Conservation (phyloP, 2,113 vertebrate species). For the Carettochelys insculpta region DNA sequence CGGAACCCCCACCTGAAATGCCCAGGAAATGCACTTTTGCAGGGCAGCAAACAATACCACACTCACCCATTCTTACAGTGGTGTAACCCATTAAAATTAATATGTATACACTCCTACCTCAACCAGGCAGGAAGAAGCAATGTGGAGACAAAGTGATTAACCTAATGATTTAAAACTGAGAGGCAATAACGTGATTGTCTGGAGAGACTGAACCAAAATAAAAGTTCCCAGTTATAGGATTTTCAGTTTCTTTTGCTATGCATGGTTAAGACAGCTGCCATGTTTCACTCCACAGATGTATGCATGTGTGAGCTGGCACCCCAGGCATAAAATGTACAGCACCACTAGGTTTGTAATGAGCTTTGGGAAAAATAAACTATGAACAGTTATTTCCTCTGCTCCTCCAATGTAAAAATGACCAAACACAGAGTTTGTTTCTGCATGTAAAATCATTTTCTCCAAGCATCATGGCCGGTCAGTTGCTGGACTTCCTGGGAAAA, state of each 20-base stretch:
- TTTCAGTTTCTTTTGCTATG: neutral
- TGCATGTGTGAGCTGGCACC: neutral
- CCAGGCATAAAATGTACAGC: neutral
- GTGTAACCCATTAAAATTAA: neutral
- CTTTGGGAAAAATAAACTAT: neutral
- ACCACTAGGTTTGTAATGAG: neutral
- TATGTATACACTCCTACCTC: neutral
- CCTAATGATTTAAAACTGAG: too few relatives aligned
- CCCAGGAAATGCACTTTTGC: neutral
- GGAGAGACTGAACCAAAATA: slow-evolving; percentile 1
- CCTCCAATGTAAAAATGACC: neutral
- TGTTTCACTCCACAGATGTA: neutral
- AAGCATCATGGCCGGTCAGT: neutral
- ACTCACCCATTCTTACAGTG: neutral
- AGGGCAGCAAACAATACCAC: neutral
- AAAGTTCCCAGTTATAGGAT: neutral
- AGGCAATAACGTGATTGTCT: slow-evolving; percentile 3
- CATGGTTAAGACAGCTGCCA: neutral
- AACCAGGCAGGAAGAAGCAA: neutral
- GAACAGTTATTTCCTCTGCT: neutral
- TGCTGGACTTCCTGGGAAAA: neutral
- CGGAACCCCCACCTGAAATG: neutral
- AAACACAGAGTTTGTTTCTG: neutral
- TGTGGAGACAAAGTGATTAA: accelerated
- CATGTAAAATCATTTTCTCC: neutral